Conservation (phyloP, 2,797 vertebrate species). For the Epinephelus malabaricus region DNA sequence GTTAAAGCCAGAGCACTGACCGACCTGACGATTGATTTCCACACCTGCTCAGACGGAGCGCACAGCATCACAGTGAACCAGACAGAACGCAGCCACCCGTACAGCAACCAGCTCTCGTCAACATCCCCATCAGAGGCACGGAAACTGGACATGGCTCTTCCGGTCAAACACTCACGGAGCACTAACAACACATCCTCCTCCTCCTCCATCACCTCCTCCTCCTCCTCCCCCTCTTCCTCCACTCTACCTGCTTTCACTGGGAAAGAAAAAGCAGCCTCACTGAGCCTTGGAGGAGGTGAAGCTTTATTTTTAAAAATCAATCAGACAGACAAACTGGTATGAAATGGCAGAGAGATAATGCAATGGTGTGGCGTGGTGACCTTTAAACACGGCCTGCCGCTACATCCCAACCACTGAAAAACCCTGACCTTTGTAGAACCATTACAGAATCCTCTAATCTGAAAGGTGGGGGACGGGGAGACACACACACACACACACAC, state of each 20-base stretch:
- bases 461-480: conserved; percentile 68
- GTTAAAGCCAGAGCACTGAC: background rate
- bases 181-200: background rate
- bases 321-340: conserved; percentile 84
- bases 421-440: conserved; percentile 88
- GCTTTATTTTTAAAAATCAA: conserved; percentile 81
- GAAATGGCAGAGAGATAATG: conserved; percentile 86
- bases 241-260: conserved; percentile 19
- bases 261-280: conserved; percentile 40
- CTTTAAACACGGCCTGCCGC: conserved; percentile 82
- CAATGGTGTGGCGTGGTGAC: conserved; percentile 81
- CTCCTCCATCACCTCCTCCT: background rate
- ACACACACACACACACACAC: conserved; percentile 35
- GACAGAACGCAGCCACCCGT: conserved; percentile 14
- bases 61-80: conserved; percentile 17
- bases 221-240: background rate
- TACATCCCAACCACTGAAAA: conserved; percentile 76
- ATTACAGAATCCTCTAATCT: conserved; percentile 86
- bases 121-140: conserved; percentile 27
- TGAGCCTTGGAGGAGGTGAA: conserved; percentile 58
- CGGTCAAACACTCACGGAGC: conserved; percentile 41
- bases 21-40: conserved; percentile 21
- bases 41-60: conserved; percentile 5
- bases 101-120: conserved; percentile 6
- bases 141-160: conserved; percentile 32